phyloP scores from a whole-genome alignment of 2,797 vertebrate species.

The Darevskia nairensis region DNA sequence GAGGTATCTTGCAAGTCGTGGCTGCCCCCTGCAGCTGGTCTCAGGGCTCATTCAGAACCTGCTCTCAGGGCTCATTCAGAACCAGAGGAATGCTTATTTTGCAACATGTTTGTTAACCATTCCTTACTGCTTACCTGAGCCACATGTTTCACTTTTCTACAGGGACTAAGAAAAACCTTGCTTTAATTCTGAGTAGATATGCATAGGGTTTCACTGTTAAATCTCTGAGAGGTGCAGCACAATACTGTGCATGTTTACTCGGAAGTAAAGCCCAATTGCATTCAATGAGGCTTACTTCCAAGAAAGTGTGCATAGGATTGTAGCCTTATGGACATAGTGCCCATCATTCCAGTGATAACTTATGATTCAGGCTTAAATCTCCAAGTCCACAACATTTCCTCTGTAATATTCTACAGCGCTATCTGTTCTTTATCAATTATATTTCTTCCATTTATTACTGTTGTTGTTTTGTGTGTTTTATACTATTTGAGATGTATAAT shows the following conservation, averaged over 20 bases:
- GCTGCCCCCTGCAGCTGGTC: constrained; percentile 63
- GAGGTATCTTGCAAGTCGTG: constrained; percentile 36
- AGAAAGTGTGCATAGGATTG: not conserved
- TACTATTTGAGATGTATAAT: no score
- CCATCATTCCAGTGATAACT: not conserved
- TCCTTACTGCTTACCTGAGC: not conserved
- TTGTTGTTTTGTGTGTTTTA: no score
- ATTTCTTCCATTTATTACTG: no score
- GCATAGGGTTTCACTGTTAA: not conserved
- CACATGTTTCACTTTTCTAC: not conserved
- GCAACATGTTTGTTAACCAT: not conserved
- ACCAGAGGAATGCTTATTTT: not conserved
- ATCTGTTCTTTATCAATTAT: no score
- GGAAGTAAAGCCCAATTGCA: not conserved
- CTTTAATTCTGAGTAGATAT: not conserved
- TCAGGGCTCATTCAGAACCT: not conserved
- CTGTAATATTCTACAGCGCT: no score
- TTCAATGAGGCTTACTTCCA: not conserved
- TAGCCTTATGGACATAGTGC: not conserved
- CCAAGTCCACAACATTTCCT: no score
- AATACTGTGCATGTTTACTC: not conserved
- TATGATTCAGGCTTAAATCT: not conserved
- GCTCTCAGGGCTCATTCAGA: not conserved
- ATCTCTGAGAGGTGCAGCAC: not conserved
- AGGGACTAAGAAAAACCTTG: not conserved